Evolutionary conservation across 2,888 invertebrate genomes (phyloP).

Genomic region (Cremastinae sp.): DNA sequence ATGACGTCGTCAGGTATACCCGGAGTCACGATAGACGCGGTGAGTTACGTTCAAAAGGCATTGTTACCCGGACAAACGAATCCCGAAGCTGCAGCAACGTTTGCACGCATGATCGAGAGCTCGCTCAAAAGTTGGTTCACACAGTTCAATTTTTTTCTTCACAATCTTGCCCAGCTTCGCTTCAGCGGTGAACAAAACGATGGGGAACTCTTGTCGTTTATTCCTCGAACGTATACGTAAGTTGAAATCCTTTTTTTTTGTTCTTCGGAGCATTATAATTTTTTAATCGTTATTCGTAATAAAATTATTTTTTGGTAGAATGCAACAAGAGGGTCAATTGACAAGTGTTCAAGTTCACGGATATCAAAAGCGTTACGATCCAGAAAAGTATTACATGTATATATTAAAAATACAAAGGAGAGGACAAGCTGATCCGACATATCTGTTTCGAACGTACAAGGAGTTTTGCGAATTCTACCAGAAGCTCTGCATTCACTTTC

Average conservation of each 20-base stretch:
- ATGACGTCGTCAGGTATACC: conserved; percentile 96
- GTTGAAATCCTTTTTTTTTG: conserved; percentile 71
- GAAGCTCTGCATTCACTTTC: conserved; percentile 95
- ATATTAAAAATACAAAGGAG: conserved; percentile 91
- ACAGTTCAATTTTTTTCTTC: conserved; percentile 98
- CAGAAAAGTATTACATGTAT: conserved; percentile 98
- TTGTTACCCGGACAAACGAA: conserved; percentile 94
- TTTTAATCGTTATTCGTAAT: conserved; percentile 11
- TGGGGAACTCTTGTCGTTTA: conserved; percentile 93
- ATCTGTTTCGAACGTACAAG: conserved; percentile 96
- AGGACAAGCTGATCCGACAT: conserved; percentile 92
- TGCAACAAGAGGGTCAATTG: conserved; percentile 94
- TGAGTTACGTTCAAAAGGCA: conserved; percentile 94
- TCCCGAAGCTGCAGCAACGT: conserved; percentile 97
- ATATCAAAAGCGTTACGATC: conserved; percentile 97
- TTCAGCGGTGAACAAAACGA: conserved; percentile 93
- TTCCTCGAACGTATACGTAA: conserved; percentile 96
- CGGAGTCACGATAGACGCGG: conserved; percentile 95
- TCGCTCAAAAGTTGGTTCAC: conserved; percentile 96
- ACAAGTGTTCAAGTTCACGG: conserved; percentile 91
- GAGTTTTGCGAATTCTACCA: conserved; percentile 98
- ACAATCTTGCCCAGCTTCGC: conserved; percentile 96
- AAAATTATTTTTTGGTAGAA: conserved; percentile 81
- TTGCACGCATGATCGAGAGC: conserved; percentile 97
- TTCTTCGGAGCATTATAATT: neutral